Conservation (phyloP, 2,113 vertebrate genomes). For the Erythrolamprus reginae region DNA sequence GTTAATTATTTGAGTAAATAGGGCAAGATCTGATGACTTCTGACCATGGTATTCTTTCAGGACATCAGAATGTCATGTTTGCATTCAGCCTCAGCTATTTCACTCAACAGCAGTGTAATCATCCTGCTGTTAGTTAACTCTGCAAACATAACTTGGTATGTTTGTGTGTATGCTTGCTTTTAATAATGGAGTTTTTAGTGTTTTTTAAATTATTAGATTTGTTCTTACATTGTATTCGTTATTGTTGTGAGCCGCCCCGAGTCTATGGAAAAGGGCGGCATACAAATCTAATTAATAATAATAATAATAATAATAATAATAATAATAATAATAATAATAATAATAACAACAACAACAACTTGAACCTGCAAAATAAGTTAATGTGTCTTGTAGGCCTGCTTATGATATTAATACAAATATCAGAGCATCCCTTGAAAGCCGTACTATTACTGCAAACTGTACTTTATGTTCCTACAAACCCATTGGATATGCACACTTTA, state of each 20-base stretch:
- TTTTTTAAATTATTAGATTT: no score
- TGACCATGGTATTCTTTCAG: background rate
- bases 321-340: no score
- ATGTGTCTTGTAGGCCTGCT: background rate
- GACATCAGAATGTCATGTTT: background rate
- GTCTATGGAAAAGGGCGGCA: no score
- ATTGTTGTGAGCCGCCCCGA: no score
- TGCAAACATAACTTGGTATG: background rate
- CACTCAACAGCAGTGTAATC: background rate
- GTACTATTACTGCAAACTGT: background rate
- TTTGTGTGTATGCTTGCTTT: no score
- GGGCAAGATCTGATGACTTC: background rate
- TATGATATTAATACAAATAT: background rate
- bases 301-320: no score
- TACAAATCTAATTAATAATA: no score
- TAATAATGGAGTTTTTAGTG: no score
- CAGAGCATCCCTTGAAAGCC: background rate
- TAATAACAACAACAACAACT: no score
- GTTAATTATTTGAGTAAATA: background rate
- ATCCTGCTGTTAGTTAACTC: background rate
- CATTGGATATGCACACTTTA: background rate
- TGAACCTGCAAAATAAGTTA: background rate
- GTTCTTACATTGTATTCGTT: no score
- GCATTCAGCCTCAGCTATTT: background rate
- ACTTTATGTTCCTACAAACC: background rate